These are phyloP conservation scores for Penaeus indicus DNA, from an alignment of 1,140 invertebrate genomes.

Conservation along the genomic window DNA sequence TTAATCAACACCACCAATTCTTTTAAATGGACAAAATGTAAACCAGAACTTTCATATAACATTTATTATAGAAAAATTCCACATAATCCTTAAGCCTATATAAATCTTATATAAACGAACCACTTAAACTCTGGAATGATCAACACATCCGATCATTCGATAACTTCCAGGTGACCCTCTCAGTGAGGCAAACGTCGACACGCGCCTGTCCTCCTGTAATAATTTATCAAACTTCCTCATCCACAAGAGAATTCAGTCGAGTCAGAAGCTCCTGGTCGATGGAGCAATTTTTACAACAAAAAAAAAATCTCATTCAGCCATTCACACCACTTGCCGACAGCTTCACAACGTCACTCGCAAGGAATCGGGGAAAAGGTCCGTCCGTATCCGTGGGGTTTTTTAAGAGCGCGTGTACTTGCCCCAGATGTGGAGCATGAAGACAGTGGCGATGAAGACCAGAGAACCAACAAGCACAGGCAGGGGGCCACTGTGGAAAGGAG, in stretches of 20 bases:
- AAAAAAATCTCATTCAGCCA: neutral
- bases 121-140: conserved; percentile 8
- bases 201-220: too few species aligned
- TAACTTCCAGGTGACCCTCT: too few species aligned
- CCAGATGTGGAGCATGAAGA: conserved; percentile 99
- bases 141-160: neutral
- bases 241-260: too few species aligned
- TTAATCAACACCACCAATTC: too few species aligned
- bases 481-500: conserved; percentile 78
- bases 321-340: neutral
- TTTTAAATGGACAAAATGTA: neutral
- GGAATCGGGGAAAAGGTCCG: neutral
- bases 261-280: neutral
- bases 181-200: too few species aligned
- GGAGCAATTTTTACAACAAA: conserved; percentile 35
- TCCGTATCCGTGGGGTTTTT: conserved; percentile 64
- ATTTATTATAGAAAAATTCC: conserved; percentile 28
- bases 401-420: conserved; percentile 98
- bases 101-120: neutral
- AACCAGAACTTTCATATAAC: neutral
- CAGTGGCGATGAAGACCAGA: conserved; percentile 97
- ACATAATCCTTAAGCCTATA: neutral
- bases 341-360: too few species aligned
- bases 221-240: too few species aligned
- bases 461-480: conserved; percentile 99